phyloP scores from a whole-genome alignment of 1,140 invertebrate genomes.

The Octopus bimaculoides region DNA sequence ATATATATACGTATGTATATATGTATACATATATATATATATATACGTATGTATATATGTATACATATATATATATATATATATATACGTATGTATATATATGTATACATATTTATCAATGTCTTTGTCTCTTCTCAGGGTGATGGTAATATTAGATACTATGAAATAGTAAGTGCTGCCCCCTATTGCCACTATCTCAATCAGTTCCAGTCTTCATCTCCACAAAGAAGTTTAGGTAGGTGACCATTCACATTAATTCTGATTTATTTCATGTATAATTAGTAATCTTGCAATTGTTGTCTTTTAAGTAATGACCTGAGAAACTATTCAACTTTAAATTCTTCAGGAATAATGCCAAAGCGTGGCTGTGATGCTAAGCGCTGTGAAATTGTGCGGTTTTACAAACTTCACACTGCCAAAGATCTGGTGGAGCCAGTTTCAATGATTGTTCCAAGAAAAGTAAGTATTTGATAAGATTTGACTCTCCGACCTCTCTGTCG shows the following conservation, averaged over 20 bases:
- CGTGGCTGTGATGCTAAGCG: conserved; percentile 76
- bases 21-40: too few species aligned
- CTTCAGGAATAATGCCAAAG: conserved; percentile 78
- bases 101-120: too few species aligned
- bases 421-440: conserved; percentile 86
- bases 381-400: conserved; percentile 89
- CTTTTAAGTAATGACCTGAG: too few species aligned
- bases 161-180: conserved; percentile 81
- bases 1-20: too few species aligned
- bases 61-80: too few species aligned
- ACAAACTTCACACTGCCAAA: conserved; percentile 85
- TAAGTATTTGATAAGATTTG: conserved; percentile 39
- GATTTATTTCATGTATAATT: neutral
- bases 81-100: too few species aligned
- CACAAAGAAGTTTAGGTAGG: conserved; percentile 83
- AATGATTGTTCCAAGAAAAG: conserved; percentile 90
- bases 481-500: too few species aligned
- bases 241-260: neutral
- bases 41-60: too few species aligned
- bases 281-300: too few species aligned
- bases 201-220: conserved; percentile 91
- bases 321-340: neutral
- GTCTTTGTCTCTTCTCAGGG: conserved; percentile 62
- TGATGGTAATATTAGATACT: conserved; percentile 92
- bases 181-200: conserved; percentile 87